Evolutionary conservation across 2,797 vertebrate genomes (phyloP).

Genomic region (Sebastes flavidus): DNA sequence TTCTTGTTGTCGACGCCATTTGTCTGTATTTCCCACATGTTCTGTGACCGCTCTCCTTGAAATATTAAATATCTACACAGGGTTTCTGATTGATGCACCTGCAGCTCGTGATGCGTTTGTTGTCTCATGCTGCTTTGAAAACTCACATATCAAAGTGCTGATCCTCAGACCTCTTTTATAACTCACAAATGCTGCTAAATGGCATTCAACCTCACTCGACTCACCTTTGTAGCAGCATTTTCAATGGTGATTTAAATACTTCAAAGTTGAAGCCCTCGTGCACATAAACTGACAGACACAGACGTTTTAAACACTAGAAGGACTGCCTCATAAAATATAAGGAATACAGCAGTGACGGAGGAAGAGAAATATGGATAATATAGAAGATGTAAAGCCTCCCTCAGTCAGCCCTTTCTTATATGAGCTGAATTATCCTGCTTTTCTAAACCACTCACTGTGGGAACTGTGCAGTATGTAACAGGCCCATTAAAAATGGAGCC

Average conservation of each 20-base stretch:
- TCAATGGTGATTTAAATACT: constrained; percentile 39
- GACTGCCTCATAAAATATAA: neutral
- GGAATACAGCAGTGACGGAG: neutral
- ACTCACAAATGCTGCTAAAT: constrained; percentile 21
- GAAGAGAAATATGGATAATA: neutral
- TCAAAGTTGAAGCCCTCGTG: constrained; percentile 32
- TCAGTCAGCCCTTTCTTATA: neutral
- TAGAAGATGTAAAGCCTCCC: neutral
- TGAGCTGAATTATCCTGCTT: constrained; percentile 12
- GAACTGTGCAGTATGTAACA: constrained; percentile 7
- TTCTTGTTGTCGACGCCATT: neutral
- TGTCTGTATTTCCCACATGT: neutral
- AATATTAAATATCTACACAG: constrained; percentile 7
- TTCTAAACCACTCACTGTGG: neutral
- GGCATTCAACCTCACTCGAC: constrained; percentile 23
- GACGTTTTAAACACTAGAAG: neutral
- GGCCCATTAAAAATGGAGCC: constrained; percentile 42
- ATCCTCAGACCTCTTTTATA: constrained; percentile 29
- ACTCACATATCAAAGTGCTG: constrained; percentile 47
- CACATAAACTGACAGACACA: neutral
- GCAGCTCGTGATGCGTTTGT: constrained; percentile 27
- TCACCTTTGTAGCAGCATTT: constrained; percentile 34
- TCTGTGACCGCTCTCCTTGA: neutral
- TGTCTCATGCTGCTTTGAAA: constrained; percentile 48
- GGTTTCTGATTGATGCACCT: constrained; percentile 40